phyloP scores from a whole-genome alignment of 1,140 invertebrate genomes.

The Drosophila nigromelanica region DNA sequence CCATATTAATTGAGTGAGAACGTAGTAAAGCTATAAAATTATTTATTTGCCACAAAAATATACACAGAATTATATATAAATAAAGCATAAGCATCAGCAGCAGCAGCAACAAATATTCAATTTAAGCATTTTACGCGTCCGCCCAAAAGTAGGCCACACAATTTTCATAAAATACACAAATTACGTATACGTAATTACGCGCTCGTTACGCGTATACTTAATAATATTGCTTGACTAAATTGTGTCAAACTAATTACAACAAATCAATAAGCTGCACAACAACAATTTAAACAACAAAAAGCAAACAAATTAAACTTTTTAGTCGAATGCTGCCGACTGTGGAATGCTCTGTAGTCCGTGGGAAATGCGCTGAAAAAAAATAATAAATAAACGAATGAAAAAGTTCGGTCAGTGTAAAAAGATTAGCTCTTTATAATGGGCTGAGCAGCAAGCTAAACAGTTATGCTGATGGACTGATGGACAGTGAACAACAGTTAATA shows the following conservation, averaged over 20 bases:
- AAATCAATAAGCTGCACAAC: slow-evolving; percentile 60
- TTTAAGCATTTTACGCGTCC: neutral
- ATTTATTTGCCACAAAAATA: no score
- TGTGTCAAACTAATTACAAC: slow-evolving; percentile 54
- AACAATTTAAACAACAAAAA: neutral
- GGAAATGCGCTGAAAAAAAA: no score
- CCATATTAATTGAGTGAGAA: no score
- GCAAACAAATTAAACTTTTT: no score
- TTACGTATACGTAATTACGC: slow-evolving; percentile 42
- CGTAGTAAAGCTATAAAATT: no score
- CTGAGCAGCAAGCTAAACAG: neutral
- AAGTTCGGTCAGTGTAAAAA: no score
- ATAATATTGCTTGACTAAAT: slow-evolving; percentile 17
- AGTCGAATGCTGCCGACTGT: no score
- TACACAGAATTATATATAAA: neutral
- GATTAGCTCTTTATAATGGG: neutral
- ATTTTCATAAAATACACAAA: neutral
- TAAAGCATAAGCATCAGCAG: neutral
- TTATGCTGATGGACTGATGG: neutral
- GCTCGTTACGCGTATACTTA: slow-evolving; percentile 6
- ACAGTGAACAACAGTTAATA: neutral
- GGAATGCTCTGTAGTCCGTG: no score
- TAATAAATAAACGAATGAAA: no score
- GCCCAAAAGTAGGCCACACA: slow-evolving; percentile 53
- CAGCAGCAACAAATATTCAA: neutral